These are phyloP conservation scores for Thunnus albacares DNA, from an alignment of 2,797 vertebrate species.

Conservation along the genomic window DNA sequence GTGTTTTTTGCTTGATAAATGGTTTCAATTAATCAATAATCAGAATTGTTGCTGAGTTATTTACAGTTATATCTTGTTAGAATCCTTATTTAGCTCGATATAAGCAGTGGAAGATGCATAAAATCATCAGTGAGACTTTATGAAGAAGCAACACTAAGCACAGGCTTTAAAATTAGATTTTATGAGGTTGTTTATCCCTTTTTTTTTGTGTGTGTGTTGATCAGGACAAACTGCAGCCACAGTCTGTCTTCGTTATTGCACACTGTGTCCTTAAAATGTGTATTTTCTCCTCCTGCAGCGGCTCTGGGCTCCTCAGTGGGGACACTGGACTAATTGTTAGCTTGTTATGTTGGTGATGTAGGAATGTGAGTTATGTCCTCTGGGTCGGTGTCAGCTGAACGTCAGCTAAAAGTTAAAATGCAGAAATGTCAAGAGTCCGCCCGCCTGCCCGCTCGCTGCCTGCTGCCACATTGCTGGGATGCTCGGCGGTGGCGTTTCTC, in stretches of 20 bases:
- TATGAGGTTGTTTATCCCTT: no score
- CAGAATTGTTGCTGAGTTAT: no score
- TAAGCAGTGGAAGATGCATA: no score
- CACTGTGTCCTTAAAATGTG: no score
- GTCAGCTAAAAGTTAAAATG: constrained; percentile 1
- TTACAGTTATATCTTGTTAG: not conserved
- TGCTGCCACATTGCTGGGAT: constrained; percentile 10
- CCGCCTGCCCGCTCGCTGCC: not conserved
- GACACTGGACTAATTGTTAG: constrained; percentile 42
- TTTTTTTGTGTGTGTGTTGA: not conserved
- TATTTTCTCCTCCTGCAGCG: not conserved
- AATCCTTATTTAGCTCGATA: not conserved
- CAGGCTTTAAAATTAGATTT: no score
- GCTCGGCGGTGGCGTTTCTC: not conserved
- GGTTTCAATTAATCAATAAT: no score
- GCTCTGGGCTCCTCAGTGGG: not conserved
- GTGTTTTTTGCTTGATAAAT: no score
- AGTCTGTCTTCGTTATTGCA: no score
- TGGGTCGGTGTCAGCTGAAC: not conserved
- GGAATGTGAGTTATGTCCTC: constrained; percentile 56
- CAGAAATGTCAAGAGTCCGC: constrained; percentile 16
- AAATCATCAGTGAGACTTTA: no score
- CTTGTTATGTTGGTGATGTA: constrained; percentile 9
- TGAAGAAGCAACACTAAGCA: no score
- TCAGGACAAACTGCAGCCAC: no score